Evolutionary conservation across 2,113 vertebrate genomes (phyloP), one percentile per base, ranked within the genome.

Genomic region (Lagenorhynchus albirostris): DNA sequence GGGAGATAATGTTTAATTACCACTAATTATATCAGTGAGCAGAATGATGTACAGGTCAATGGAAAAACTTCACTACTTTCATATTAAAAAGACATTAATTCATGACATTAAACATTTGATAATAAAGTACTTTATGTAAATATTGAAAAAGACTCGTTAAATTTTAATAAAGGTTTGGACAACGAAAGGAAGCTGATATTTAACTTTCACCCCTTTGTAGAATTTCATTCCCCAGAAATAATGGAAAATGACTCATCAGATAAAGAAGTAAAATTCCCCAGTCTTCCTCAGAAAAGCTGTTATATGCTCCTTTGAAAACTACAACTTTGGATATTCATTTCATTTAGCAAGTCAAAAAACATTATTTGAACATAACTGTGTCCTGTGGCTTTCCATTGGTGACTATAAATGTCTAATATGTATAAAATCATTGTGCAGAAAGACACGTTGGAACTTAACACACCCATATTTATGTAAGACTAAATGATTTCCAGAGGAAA

Each of bases 1-100:
- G 55, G 87, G 62, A 94, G 70, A 95, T 89, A 90, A 92, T 87
- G 29, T 92, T 97, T 97, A 96, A 96, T 89, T 96, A 76, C 6
- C 29, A 76, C 8, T 73, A 94, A 95, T 86, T 86, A 79, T 89
- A 44, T 47, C 41, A 89, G 11, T 83, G 80, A 94, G 15, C 55
- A 93, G 73, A 89, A 79, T 86, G 73, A 89, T 89, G 25, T 74
- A 38, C 13, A 55, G 44, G 55, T 91, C 55, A 93, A 86, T 67
- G 71, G 58, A 31, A 95, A 95, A 91, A 90, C 33, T 73, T 92
- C 25, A 76, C n/a, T 86, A 12, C 44, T 81, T 96, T 95, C 77
- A 81, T 86, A 89, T 92, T 87, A 84, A 96, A 91, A 96, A 68
- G 29, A 74, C 23, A 86, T 92, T 96, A 94, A 62, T 68, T 79